phyloP scores from a whole-genome alignment of 2,797 vertebrate species.

The Liparis tanakae region DNA sequence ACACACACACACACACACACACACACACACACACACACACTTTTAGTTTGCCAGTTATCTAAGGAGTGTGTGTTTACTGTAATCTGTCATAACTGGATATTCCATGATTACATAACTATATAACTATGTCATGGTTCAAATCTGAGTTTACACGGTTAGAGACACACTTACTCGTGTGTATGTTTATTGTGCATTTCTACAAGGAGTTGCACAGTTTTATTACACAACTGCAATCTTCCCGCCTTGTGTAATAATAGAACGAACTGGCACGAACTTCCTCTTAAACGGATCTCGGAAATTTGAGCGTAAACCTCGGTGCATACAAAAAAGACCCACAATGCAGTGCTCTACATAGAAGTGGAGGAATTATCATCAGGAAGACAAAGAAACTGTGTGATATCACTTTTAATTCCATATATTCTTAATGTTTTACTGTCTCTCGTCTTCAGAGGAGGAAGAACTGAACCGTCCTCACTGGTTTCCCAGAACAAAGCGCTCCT shows the following conservation, averaged over 20 bases:
- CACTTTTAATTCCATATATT: neutral
- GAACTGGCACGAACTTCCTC: neutral
- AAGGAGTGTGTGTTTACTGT: neutral
- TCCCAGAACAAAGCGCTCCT: too few relatives aligned
- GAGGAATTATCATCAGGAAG: neutral
- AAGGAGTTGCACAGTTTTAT: neutral
- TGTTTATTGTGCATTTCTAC: too few relatives aligned
- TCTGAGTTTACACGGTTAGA: neutral
- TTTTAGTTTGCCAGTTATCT: too few relatives aligned
- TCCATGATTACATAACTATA: accelerated
- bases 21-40: neutral
- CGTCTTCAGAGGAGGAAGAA: neutral
- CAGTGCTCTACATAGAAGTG: neutral
- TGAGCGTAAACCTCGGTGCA: neutral
- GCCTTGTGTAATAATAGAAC: neutral
- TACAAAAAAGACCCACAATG: too few relatives aligned
- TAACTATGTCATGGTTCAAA: neutral
- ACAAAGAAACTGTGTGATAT: neutral
- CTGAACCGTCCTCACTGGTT: too few relatives aligned
- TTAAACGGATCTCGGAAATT: neutral
- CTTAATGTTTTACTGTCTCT: neutral
- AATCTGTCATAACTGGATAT: neutral
- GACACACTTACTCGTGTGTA: too few relatives aligned
- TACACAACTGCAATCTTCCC: neutral
- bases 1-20: neutral